Evolutionary conservation across 2,797 vertebrate species (phyloP), one percentile per base, ranked within the genome.

Genomic region (Gephyroberyx darwinii): DNA sequence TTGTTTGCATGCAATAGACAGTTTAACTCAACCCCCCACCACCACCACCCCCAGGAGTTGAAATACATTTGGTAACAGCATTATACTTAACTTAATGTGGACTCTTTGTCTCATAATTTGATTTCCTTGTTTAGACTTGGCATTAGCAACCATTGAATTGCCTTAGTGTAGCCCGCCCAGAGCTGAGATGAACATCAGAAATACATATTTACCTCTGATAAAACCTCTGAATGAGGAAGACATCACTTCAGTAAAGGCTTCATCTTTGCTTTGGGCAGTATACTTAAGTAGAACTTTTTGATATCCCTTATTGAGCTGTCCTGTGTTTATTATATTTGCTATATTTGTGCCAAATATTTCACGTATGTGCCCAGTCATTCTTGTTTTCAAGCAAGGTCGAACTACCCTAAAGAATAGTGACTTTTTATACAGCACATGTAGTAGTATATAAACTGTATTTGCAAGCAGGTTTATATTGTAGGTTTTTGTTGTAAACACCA

Each of bases 151-250:
- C 70, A 12, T 62, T 78, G 61, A 86, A 76, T 80, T 85, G 88
- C 86, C 85, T 90, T 90, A 84, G 81, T 33, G 59, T 87, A 76
- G 73, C 78, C 76, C 48, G 39, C 52, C 76, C 67, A 68, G 39
- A 83, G 80, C 78, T 72, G 65, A 84, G 80, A 81, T 56, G 51
- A 84, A 75, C 62, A 78, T 62, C 77, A 81, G 45, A 64, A 83
- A 74, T 43, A 59, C 35, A 63, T 56, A 58, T 82, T 80, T 90
- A 88, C 86, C 83, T 86, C 86, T 55, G 31, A 80, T 70, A 80
- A 61, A 70, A 77, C 62, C 63, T 75, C 56, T 61, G 64, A 56
- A 14, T 61, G 69, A 82, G 72, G 64, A 68, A 71, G 14, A 74
- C 53, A 58, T 74, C 73, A 74, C 60, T 72, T 52, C 60, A 80